phyloP scores from a whole-genome alignment of 2,888 invertebrate species.

The Argyra leucocephala region DNA sequence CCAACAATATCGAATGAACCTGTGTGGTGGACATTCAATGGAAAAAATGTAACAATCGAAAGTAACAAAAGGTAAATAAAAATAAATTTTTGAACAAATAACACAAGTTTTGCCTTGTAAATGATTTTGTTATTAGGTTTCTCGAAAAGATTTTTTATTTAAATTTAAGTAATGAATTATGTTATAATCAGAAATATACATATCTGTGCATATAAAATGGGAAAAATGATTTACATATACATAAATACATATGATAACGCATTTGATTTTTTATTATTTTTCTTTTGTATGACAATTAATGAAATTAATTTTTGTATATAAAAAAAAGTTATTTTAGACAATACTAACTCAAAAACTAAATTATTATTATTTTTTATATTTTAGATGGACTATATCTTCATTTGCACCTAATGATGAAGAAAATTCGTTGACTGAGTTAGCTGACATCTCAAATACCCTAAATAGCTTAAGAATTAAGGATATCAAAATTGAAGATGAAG shows the following conservation, averaged over 20 bases:
- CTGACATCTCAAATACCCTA: conserved; percentile 41
- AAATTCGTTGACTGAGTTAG: conserved; percentile 30
- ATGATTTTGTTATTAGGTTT: no score
- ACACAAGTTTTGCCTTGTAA: no score
- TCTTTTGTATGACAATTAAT: no score
- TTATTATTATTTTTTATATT: no score
- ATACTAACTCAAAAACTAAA: no score
- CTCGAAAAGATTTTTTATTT: no score
- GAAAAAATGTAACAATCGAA: conserved; percentile 47
- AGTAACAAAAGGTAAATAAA: conserved; percentile 43
- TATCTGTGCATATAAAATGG: no score
- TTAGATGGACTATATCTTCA: neutral
- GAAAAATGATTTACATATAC: no score
- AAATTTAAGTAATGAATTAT: no score
- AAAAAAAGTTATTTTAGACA: neutral
- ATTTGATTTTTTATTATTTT: neutral
- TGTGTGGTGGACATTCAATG: conserved; percentile 52
- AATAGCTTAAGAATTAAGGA: conserved; percentile 47
- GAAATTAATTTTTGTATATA: neutral
- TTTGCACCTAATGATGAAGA: conserved; percentile 9
- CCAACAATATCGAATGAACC: conserved; percentile 44
- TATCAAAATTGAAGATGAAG: conserved; percentile 50
- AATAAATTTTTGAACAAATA: no score
- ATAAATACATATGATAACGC: no score
- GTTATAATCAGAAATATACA: no score